Conservation (phyloP, 2,113 vertebrate genomes). For the Pithys albifrons region DNA sequence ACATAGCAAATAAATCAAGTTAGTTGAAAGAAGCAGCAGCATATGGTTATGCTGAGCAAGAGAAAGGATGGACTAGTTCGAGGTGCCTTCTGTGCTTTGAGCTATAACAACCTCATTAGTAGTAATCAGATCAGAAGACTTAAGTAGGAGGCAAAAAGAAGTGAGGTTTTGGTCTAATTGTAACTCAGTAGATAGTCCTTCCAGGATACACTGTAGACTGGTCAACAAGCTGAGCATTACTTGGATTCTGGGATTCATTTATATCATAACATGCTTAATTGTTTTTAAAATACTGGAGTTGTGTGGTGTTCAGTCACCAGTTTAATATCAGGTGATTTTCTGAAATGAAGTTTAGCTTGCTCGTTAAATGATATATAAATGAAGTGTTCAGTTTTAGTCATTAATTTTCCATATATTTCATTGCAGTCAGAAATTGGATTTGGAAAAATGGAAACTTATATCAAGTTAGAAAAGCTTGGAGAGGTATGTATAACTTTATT, state of each 20-base stretch:
- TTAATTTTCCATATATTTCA: slow-evolving; percentile 1
- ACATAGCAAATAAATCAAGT: background rate
- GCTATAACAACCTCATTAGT: background rate
- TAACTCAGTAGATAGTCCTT: background rate
- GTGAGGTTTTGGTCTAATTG: background rate
- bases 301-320: background rate
- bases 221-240: background rate
- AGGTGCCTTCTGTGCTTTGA: background rate
- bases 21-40: background rate
- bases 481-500: slow-evolving; percentile 80
- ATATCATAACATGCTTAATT: background rate
- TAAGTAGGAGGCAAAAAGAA: background rate
- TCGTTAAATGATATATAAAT: background rate
- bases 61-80: background rate
- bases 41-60: background rate
- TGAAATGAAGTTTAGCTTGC: background rate
- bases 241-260: background rate
- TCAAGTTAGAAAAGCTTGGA: slow-evolving; percentile 96
- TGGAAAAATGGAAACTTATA: slow-evolving; percentile 97
- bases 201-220: background rate
- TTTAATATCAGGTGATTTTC: background rate
- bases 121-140: background rate
- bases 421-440: slow-evolving; percentile 95
- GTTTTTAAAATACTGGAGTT: background rate
- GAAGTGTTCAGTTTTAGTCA: background rate